These are phyloP conservation scores for Sericinus montela DNA, from an alignment of 2,888 invertebrate species.

Conservation along the genomic window DNA sequence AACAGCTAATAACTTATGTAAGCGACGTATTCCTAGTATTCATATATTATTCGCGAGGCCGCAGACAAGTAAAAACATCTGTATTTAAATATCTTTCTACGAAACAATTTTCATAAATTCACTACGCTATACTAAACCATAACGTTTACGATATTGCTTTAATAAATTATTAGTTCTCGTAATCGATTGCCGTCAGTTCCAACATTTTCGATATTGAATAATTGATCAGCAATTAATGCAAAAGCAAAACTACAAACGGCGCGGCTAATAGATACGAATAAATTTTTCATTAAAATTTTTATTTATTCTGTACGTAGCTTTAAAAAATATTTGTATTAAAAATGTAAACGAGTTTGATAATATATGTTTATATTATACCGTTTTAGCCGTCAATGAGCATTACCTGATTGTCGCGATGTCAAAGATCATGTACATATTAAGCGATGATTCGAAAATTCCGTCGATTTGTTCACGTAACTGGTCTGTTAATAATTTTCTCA, in stretches of 20 bases:
- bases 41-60: neutral
- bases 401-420: too few species aligned
- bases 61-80: neutral
- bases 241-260: too few species aligned
- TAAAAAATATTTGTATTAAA: too few species aligned
- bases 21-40: neutral
- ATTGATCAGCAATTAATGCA: too few species aligned
- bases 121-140: neutral
- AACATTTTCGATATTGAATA: neutral
- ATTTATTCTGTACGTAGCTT: too few species aligned
- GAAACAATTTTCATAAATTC: neutral
- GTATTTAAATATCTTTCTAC: neutral
- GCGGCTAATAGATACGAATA: neutral
- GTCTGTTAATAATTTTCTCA: too few species aligned
- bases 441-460: neutral
- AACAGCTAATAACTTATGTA: neutral
- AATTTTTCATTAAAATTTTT: neutral
- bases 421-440: neutral
- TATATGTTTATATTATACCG: too few species aligned
- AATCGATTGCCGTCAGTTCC: neutral
- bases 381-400: neutral
- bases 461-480: too few species aligned
- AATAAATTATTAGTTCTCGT: constrained; percentile 3
- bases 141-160: neutral
- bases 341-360: neutral